These are phyloP conservation scores for Anastrepha obliqua DNA, from an alignment of 1,140 invertebrate genomes.

Conservation along the genomic window DNA sequence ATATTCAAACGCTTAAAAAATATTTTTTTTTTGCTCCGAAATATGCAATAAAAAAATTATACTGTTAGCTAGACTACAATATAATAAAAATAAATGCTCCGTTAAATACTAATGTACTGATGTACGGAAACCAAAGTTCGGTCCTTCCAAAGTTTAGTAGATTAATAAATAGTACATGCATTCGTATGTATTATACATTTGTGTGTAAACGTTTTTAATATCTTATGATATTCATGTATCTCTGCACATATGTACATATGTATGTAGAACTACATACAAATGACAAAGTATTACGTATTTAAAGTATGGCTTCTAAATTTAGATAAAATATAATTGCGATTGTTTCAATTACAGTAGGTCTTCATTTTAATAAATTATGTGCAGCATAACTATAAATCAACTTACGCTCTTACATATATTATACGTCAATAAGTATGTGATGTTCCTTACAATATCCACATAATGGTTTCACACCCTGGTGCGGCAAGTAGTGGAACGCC, in stretches of 20 bases:
- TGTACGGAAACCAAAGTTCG: background rate
- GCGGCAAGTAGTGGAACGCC: too few species aligned
- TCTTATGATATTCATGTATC: too few species aligned
- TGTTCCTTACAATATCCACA: too few species aligned
- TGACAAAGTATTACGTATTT: background rate
- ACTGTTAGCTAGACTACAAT: too few species aligned
- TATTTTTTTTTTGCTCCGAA: too few species aligned
- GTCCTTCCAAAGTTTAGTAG: background rate
- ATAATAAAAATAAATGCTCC: background rate
- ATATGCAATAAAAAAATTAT: too few species aligned
- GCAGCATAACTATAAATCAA: background rate
- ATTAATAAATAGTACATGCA: background rate
- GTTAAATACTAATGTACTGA: background rate
- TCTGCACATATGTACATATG: too few species aligned
- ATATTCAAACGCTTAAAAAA: too few species aligned
- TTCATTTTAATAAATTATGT: background rate
- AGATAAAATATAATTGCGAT: background rate
- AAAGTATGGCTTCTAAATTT: slow-evolving; percentile 31
- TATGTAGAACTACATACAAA: background rate
- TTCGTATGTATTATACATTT: background rate
- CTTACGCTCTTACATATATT: background rate
- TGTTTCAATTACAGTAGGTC: slow-evolving; percentile 17
- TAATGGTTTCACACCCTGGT: too few species aligned
- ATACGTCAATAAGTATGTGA: too few species aligned
- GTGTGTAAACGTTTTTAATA: too few species aligned